These are phyloP conservation scores for Phymastichus coffea DNA, from an alignment of 1,140 invertebrate genomes.

Conservation along the genomic window DNA sequence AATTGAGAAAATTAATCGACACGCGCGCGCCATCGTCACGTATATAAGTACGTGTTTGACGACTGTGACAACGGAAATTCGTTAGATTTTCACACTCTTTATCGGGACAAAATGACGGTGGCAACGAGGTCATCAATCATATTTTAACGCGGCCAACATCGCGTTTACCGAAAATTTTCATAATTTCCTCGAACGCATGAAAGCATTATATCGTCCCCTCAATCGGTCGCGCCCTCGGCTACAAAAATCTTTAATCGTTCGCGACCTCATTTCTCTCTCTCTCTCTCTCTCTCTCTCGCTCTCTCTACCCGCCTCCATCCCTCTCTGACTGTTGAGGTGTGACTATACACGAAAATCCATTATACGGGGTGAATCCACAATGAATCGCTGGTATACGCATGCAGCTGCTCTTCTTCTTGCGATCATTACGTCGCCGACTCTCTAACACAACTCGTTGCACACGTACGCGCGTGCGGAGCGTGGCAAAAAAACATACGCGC, in stretches of 20 bases:
- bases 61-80: too few relatives aligned
- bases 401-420: slow-evolving; percentile 43
- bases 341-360: slow-evolving; percentile 48
- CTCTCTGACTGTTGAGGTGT: slow-evolving; percentile 33
- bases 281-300: neutral
- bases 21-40: too few relatives aligned
- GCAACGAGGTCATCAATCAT: too few relatives aligned
- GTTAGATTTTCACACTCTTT: too few relatives aligned
- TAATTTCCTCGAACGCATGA: neutral
- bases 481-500: slow-evolving; percentile 21
- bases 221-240: neutral
- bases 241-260: neutral
- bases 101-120: too few relatives aligned
- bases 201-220: too few relatives aligned
- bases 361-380: slow-evolving; percentile 48
- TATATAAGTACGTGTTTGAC: too few relatives aligned
- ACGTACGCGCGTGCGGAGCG: too few relatives aligned
- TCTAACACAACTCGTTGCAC: slow-evolving; percentile 1
- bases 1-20: too few relatives aligned
- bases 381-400: slow-evolving; percentile 39
- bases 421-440: slow-evolving; percentile 35
- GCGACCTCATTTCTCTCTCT: slow-evolving; percentile 3
- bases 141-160: too few relatives aligned
- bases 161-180: neutral
- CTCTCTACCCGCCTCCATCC: too few relatives aligned